A percentile compares a stretch with the other conserved stretches of the same genome.
These are phyloP conservation scores for Coturnix japonica DNA, from an alignment of 2,113 vertebrate species.

Conservation along the genomic window DNA sequence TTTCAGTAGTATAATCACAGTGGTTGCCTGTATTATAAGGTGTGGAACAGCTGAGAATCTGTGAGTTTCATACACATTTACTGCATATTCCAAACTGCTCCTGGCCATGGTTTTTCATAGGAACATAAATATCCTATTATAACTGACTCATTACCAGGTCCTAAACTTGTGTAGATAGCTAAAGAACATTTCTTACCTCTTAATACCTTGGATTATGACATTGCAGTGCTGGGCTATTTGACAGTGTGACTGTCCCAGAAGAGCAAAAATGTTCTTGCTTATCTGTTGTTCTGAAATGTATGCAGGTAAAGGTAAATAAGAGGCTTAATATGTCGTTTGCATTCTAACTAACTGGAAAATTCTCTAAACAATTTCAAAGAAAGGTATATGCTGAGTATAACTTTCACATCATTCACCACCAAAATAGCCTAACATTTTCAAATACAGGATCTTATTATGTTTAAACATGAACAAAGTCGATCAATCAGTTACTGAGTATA, in stretches of 20 bases:
- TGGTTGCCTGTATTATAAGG: background rate
- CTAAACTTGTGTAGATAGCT: background rate
- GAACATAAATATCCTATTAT: background rate
- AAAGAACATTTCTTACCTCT: background rate
- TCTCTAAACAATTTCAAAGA: background rate
- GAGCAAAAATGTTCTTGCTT: background rate
- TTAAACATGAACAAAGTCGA: background rate
- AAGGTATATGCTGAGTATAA: background rate
- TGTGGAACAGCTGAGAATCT: background rate
- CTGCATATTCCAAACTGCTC: background rate
- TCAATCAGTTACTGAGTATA: background rate
- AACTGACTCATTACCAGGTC: background rate
- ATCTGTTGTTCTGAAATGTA: background rate
- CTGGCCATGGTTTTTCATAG: background rate
- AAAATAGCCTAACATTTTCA: background rate
- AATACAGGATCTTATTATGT: fast-evolving
- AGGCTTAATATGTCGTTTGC: background rate
- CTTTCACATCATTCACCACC: background rate
- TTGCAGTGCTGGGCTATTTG: fast-evolving
- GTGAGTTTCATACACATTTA: background rate
- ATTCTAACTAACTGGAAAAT: background rate
- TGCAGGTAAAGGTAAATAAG: background rate
- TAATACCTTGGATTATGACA: background rate
- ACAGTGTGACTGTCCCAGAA: background rate
- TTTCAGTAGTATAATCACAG: background rate